Conservation (phyloP, 2,113 vertebrate genomes). For the Lonchura striata region DNA sequence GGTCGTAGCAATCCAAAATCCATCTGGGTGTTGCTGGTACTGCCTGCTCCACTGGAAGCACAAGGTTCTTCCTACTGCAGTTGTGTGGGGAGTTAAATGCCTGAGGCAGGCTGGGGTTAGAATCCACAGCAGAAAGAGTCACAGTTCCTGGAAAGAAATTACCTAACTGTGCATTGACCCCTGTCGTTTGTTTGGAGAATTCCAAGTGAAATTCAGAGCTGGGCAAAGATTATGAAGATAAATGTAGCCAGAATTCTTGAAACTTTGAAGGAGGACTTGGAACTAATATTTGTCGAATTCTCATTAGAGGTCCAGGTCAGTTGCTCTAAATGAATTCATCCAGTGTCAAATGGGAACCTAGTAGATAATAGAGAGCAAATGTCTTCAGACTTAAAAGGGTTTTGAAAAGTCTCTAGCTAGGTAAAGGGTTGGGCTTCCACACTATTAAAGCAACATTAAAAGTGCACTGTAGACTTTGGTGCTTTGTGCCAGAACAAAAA, state of each 20-base stretch:
- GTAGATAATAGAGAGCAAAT: not conserved
- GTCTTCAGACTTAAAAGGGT: not conserved
- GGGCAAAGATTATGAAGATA: not conserved
- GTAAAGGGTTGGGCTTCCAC: not conserved
- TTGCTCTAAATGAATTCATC: not conserved
- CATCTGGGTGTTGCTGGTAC: not conserved
- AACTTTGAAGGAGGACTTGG: not conserved
- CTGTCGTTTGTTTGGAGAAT: not conserved
- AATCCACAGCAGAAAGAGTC: not conserved
- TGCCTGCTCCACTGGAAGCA: not conserved
- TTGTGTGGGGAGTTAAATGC: not conserved
- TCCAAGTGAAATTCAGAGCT: not conserved
- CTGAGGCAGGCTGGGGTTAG: not conserved
- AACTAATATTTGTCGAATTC: slow-evolving; percentile 16
- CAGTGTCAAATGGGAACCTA: not conserved
- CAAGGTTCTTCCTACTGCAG: not conserved
- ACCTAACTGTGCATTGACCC: not conserved
- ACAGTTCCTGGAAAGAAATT: not conserved
- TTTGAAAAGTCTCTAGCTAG: slow-evolving; percentile 2
- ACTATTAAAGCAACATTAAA: slow-evolving; percentile 6
- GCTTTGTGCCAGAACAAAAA: slow-evolving; percentile 57
- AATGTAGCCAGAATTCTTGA: not conserved
- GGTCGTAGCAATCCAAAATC: not conserved
- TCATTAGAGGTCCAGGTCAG: not conserved
- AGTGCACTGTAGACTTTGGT: not conserved